Base-by-base conservation (phyloP, 2,888 invertebrate genomes). In the Dasysyrphus tricinctus region DNA sequence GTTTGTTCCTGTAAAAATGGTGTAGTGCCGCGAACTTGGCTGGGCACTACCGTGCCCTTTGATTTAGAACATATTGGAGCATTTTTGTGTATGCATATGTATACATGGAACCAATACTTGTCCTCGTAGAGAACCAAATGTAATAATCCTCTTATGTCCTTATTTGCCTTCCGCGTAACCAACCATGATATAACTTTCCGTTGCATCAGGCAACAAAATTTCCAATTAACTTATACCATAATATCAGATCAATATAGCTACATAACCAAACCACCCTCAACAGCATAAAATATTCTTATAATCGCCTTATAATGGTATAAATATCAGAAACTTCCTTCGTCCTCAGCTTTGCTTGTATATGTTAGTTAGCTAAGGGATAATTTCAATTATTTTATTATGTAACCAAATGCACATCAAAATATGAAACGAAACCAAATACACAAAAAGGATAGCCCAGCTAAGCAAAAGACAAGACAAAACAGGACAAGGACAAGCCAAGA, bases 321-420 rank as follows among this genome's bases (percentile, higher is more conserved):
- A 67, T 67, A 67, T 37, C 47, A 16, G 19, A 54, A 54, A 69
- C 37, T 51, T 69, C n/a, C 42, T 47, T 47, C 9, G 11, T 54
- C 24, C 37, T 69, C 1, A 7, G 67, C 67, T 47, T 63, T 6
- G 32, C 5, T 29, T 67, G 4, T 24, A 24, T n/a, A n/a, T n/a
- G n/a, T n/a, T n/a, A 47, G 32, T n/a, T 47, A 16, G 57, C 57
- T 49, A 9, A 1, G 3, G 49, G 8, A 47, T 67, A 80, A 56
- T 61, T 76, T 63, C 61, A 73, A 44, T 78, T 72, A 79, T 63
- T 42, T 57, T 16, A 51, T 78, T 72, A 74, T 49, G 37, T 57
- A 24, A 70, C 49, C 69, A 47, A 54, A 44, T 65, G 63, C 65
- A 79, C 44, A 24, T 24, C 24, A 54, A 54, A 32, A 47, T 67